Percentiles rank a stretch among this genome's conserved stretches.
Conservation (phyloP, 2,888 invertebrate species). For the Brachylomia viminalis region DNA sequence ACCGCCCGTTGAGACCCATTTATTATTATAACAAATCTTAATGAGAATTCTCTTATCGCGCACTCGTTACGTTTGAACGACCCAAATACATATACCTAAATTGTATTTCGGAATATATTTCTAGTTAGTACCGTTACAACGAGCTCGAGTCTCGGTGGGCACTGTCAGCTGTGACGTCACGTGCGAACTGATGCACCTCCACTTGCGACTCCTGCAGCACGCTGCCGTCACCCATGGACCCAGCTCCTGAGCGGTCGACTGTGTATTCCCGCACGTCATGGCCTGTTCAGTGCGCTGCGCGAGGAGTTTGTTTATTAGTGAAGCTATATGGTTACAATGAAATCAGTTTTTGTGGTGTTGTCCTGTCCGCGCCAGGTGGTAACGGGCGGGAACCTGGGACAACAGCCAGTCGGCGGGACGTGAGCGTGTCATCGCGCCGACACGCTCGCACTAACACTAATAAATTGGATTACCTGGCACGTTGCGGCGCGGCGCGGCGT, state of each 20-base stretch:
- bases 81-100: conserved; percentile 48
- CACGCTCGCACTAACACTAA: conserved; percentile 72
- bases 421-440: conserved; percentile 55
- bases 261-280: neutral
- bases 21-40: conserved; percentile 69
- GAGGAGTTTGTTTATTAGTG: conserved; percentile 64
- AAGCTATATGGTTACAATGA: conserved; percentile 57
- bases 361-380: conserved; percentile 4
- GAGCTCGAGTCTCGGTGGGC: neutral
- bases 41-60: conserved; percentile 65
- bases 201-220: neutral
- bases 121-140: conserved; percentile 48
- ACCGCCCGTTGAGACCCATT: conserved; percentile 67
- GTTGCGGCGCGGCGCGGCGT: conserved; percentile 39
- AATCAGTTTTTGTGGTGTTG: conserved; percentile 50
- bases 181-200: neutral
- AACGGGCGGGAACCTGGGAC: neutral
- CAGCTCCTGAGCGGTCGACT: neutral
- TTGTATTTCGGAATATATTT: conserved; percentile 38
- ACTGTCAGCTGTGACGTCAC: conserved; percentile 11
- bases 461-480: conserved; percentile 75
- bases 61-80: conserved; percentile 42
- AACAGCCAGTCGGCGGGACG: conserved; percentile 14
- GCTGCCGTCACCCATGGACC: neutral
- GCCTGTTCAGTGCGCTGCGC: neutral